Evolutionary conservation across 2,113 vertebrate genomes (phyloP), one percentile per base, ranked within the genome.

Genomic region (Mirounga angustirostris): DNA sequence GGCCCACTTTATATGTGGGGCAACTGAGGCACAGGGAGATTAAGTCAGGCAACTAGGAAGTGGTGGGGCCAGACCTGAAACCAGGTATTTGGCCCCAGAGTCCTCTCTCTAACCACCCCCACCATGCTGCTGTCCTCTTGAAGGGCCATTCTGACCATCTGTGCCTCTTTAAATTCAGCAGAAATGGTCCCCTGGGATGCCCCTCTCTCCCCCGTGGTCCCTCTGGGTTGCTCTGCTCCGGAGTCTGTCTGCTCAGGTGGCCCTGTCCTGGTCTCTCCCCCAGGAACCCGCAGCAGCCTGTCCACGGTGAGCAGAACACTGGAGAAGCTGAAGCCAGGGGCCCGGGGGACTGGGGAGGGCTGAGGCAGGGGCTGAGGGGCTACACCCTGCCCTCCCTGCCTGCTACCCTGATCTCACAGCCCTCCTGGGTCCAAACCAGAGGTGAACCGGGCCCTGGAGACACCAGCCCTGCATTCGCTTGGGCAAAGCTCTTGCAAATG

Each of bases 251-350:
- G 16, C 82, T 95, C 80, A 96, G 95, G 9, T 24, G 52, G 69
- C 65, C 7, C 13, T 28, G 0, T 91, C 33, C 61, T 94, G 81
- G 11, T 96, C 52, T 97, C 69, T 95, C 82, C 71, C 59, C 43
- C 79, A 98, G 98, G 94, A 81, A 74, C 83, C 58, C 95, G 82
- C 26, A 98, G 93, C 85, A 67, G 94, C 84, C 92, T 98, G 88
- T 96, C 98, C 40, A 98, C 97, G 0, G 98, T 98, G 96, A 98
- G 96, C 97, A 97, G 96, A 79, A 98, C 97, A 36, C 85, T 98
- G 96, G 97, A 98, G 94, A 98, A 95, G 94, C 80, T 98, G 92
- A 98, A 98, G 90, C 95, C 97, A 30, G 97, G 98, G 74, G 56
- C 30, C 50, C 88, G 88, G 18, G 93, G 92, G 1, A 9, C 94